Base-by-base conservation (phyloP, 2,888 invertebrate species). In the Tetheella fluctuosa region DNA sequence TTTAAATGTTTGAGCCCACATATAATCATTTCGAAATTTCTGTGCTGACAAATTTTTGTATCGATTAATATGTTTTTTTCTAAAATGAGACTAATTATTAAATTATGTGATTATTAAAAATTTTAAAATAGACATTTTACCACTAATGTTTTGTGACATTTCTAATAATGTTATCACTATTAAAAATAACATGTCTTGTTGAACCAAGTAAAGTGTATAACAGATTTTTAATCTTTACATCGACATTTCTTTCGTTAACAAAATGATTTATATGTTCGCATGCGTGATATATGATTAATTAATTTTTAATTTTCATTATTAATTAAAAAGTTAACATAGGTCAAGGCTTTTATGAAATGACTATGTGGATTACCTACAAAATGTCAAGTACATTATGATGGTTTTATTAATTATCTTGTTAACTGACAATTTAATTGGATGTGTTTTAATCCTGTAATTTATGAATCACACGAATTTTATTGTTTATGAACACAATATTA, bases 11-110 rank as follows among this genome's bases (percentile, higher is more conserved):
- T 81, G 76, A 5, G 84, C 83, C 80, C 79, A 85, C 83, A 85
- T 79, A 63, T 85, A 85, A 64, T 84, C 85, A 72, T 75, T 65
- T 55, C 84, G 80, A 67, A 81, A 86, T 71, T 81, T 81, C 67
- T 82, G 79, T 30, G 79, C 85, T 85, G 66, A 60, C 61, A 67
- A 67, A 10, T 34, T 34, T 34, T 34, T 34, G 13, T 34, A 34
- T 2, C 0, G 2, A 34, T 34, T 34, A 34, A 34, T 34, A 34
- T 34, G 3, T 13, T 42, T 17, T 17, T 8, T 15, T 7, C 55
- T 64, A 63, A 62, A 61, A 65, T 64, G 62, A 63, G 54, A 64
- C 62, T 48, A 53, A 37, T 61, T 48, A 55, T 55, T 58, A 59
- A 34, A 64, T 61, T 61, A 42, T 17, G 8, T 20, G 10, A 2